Evolutionary conservation across 2,888 invertebrate genomes (phyloP), one percentile per base, ranked within the genome.

Genomic region (Eupithecia inturbata): DNA sequence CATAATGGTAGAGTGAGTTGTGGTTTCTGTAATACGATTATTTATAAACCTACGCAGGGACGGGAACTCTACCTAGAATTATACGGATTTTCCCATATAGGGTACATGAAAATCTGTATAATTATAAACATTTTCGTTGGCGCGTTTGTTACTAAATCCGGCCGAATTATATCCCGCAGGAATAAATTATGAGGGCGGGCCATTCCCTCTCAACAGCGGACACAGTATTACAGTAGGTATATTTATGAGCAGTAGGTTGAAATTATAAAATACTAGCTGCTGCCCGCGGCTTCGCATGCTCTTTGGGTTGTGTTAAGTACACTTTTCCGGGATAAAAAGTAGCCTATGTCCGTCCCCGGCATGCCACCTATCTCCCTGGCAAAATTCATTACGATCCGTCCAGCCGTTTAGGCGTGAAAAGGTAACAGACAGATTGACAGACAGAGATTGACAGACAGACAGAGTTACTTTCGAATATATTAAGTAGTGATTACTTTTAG

Each of bases 121-220:
- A 85, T 86, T 84, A 84, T 85, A 85, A 88, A 86, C 85, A 88
- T 88, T 90, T 88, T 86, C 82, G 85, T 81, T 83, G 82, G 82
- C 84, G 83, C 86, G 85, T 89, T 90, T 89, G 91, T 89, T 88
- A 87, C 89, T 88, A 91, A 92, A 91, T 90, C 89, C 87, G 80
- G 80, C 88, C 86, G 87, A 91, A 91, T 91, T 89, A 92, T 92
- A 91, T 88, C 87, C 89, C 88, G 77, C 86, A 84, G 87, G 90
- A 92, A 93, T 93, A 93, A 92, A 92, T 93, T 92, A 92, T 92
- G 89, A 91, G 88, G 84, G 85, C 84, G 85, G 87, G 83, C 89
- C 87, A 89, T 89, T 89, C 86, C 85, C 89, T 91, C 91, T 89
- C 90, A 88, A 84, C 87, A 85, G 87, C 84, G 63, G 6, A 33